These are phyloP conservation scores for Prolemur simus DNA, from an alignment of 2,113 vertebrate species.

Conservation along the genomic window DNA sequence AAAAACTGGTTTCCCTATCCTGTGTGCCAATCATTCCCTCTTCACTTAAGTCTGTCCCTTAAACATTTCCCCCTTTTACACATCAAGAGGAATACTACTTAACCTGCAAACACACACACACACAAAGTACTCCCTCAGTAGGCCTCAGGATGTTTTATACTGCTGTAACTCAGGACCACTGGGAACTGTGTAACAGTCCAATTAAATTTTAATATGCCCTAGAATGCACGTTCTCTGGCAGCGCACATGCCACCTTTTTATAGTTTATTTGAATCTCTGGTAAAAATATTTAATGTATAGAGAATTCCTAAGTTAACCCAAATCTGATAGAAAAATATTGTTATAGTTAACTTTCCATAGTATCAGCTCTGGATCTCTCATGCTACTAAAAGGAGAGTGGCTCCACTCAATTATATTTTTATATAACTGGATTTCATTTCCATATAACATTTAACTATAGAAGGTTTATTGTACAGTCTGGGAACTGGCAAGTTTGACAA, in stretches of 20 bases:
- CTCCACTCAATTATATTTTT: not conserved
- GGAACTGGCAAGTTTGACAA: not conserved
- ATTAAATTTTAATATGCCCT: not conserved
- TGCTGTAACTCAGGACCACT: not conserved
- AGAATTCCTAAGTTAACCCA: not conserved
- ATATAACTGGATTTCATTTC: conserved; percentile 45
- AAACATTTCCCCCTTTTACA: not conserved
- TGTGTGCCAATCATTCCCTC: not conserved
- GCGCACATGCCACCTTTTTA: not conserved
- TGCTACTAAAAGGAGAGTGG: not conserved
- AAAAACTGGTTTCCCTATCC: not conserved
- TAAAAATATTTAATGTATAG: not conserved
- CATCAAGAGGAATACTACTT: not conserved
- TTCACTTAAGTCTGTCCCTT: not conserved
- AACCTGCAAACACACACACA: not conserved
- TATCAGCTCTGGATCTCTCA: not conserved
- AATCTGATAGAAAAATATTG: not conserved
- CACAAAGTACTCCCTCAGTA: not conserved
- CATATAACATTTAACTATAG: not conserved
- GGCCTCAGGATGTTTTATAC: not conserved
- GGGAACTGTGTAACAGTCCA: not conserved
- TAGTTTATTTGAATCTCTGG: not conserved
- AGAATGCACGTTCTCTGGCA: not conserved
- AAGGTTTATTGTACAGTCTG: conserved; percentile 9
- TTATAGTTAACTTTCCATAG: not conserved